phyloP scores from a whole-genome alignment of 2,113 vertebrate species.

The Alethe diademata region DNA sequence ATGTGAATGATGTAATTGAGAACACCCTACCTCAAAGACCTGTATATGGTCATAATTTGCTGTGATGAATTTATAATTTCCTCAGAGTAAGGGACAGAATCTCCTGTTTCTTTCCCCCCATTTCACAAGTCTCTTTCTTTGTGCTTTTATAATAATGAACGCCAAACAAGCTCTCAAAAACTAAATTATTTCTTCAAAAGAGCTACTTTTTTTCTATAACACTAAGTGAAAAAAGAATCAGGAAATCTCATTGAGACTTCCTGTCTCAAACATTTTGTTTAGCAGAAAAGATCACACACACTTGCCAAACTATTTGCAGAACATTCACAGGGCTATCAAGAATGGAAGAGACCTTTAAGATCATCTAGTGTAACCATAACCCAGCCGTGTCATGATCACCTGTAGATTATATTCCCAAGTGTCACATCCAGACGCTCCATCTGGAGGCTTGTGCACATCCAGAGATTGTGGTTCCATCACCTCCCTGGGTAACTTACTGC shows the following conservation, averaged over 20 bases:
- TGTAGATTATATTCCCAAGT: background rate
- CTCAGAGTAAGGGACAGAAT: background rate
- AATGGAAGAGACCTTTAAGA: background rate
- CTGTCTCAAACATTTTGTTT: background rate
- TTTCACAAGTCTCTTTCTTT: background rate
- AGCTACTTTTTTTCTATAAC: background rate
- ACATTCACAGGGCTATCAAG: background rate
- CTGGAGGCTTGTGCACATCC: background rate
- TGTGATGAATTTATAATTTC: background rate
- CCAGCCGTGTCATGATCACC: background rate
- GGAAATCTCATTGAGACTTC: background rate
- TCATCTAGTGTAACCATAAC: background rate
- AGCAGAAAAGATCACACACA: background rate
- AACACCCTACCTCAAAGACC: background rate
- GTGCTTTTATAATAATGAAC: background rate
- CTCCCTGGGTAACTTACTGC: background rate
- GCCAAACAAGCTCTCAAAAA: background rate
- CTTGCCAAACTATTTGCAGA: background rate
- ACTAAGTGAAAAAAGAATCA: background rate
- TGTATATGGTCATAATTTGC: background rate
- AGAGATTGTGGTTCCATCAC: background rate
- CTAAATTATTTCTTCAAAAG: background rate
- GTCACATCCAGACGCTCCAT: fast-evolving
- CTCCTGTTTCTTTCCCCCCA: background rate
- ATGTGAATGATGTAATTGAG: background rate